Evolutionary conservation across 2,888 invertebrate species (phyloP).

Genomic region (Abrostola tripartita): DNA sequence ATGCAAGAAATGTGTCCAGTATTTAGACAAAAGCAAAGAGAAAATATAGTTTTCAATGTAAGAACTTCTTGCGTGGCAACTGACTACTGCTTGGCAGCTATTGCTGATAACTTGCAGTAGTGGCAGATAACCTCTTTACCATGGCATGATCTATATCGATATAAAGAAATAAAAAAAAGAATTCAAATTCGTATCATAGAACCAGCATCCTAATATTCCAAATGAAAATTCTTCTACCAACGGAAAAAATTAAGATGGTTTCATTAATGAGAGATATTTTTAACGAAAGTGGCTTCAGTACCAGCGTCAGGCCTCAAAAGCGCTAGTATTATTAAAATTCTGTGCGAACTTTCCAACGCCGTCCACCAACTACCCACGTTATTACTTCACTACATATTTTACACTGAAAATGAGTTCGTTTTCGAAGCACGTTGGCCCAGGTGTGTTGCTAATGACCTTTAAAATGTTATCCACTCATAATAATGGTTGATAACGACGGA

Average conservation of each 20-base stretch:
- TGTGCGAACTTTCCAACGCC: neutral
- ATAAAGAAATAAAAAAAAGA: too few species aligned
- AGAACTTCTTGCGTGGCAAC: too few species aligned
- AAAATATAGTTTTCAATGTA: too few species aligned
- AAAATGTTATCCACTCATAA: slow-evolving; percentile 11
- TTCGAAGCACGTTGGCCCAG: slow-evolving; percentile 3
- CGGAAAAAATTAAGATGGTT: neutral
- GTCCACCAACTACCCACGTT: neutral
- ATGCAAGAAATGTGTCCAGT: too few species aligned
- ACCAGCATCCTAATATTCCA: too few species aligned
- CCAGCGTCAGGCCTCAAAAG: neutral
- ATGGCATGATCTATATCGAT: too few species aligned
- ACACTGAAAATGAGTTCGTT: slow-evolving; percentile 1
- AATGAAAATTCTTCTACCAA: neutral
- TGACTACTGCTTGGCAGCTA: too few species aligned
- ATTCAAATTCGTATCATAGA: too few species aligned
- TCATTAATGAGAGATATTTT: neutral
- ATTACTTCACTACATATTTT: slow-evolving; percentile 1
- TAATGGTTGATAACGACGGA: neutral
- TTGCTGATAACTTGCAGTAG: too few species aligned
- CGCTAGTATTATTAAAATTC: slow-evolving; percentile 2
- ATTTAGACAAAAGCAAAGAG: too few species aligned
- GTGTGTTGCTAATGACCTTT: slow-evolving; percentile 10
- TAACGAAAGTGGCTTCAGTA: slow-evolving; percentile 3
- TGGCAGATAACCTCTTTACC: too few species aligned